These are phyloP conservation scores for Saccopteryx bilineata DNA, from an alignment of 2,113 vertebrate species.

Conservation along the genomic window DNA sequence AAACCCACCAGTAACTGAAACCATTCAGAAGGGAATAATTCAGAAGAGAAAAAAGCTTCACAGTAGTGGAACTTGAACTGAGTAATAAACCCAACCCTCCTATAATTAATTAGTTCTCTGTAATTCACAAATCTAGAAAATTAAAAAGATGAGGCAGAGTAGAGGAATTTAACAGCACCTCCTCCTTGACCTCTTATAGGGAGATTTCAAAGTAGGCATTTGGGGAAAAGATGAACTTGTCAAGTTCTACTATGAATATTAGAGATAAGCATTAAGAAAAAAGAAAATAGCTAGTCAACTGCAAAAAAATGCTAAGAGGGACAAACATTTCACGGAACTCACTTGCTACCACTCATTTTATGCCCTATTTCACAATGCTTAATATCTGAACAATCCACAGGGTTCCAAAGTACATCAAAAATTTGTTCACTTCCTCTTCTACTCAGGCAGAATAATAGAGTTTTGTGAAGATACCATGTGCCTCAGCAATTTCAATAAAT, in stretches of 20 bases:
- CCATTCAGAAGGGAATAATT: constrained; percentile 2
- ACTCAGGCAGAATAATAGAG: constrained; percentile 56
- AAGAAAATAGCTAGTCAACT: constrained; percentile 51
- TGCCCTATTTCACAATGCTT: constrained; percentile 81
- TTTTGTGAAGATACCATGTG: background rate
- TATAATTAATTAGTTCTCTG: constrained; percentile 29
- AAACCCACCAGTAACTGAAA: constrained; percentile 35
- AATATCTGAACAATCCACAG: constrained; percentile 71
- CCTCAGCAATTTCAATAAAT: constrained; percentile 34
- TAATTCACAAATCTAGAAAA: constrained; percentile 49
- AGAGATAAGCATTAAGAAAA: constrained; percentile 48
- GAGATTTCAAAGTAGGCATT: constrained; percentile 23
- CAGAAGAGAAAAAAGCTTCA: background rate
- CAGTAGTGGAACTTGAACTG: background rate
- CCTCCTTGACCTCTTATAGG: background rate
- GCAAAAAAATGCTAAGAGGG: constrained; percentile 48
- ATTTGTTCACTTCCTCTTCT: constrained; percentile 72
- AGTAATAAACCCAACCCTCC: background rate
- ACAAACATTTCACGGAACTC: constrained; percentile 73
- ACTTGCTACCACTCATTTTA: constrained; percentile 69
- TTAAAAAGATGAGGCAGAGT: background rate
- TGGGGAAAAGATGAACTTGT: background rate
- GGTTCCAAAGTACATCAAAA: constrained; percentile 79
- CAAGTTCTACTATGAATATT: constrained; percentile 1
- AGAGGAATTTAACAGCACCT: background rate